Conservation (phyloP, 2,888 invertebrate species). For the Aradus depressus region DNA sequence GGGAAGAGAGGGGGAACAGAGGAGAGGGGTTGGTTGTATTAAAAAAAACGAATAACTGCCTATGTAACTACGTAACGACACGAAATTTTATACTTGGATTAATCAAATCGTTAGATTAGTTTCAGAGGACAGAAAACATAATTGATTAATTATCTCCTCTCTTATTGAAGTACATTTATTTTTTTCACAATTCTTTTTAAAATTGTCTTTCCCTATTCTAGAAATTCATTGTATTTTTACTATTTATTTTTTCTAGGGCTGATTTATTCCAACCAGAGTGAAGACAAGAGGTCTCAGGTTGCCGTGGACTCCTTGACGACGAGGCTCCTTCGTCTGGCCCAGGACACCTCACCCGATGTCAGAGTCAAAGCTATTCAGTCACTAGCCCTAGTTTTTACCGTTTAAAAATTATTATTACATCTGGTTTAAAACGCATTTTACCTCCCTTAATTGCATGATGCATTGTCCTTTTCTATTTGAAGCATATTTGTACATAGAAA, state of each 20-base stretch:
- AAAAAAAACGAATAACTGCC: too few relatives aligned
- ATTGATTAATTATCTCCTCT: background rate
- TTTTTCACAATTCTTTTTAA: background rate
- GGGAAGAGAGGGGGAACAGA: too few relatives aligned
- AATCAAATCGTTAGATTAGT: too few relatives aligned
- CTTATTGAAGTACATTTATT: background rate
- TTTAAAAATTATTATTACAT: too few relatives aligned
- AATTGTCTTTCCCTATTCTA: background rate
- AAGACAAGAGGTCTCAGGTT: slow-evolving; percentile 34
- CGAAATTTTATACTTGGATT: too few relatives aligned
- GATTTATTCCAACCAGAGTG: slow-evolving; percentile 34
- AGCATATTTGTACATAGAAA: too few relatives aligned
- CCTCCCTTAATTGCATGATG: too few relatives aligned
- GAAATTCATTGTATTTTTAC: background rate
- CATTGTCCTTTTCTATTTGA: too few relatives aligned
- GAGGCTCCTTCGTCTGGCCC: slow-evolving; percentile 45
- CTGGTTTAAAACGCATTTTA: background rate
- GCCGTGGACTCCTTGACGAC: slow-evolving; percentile 40
- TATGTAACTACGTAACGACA: too few relatives aligned
- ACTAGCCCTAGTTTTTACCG: slow-evolving; percentile 34
- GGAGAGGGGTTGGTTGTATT: too few relatives aligned
- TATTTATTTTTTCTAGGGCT: slow-evolving; percentile 31
- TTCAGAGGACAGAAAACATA: background rate
- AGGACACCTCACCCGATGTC: slow-evolving; percentile 45
- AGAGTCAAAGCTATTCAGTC: slow-evolving; percentile 47